Conservation (phyloP, 2,797 vertebrate genomes). For the Tadarida brasiliensis region DNA sequence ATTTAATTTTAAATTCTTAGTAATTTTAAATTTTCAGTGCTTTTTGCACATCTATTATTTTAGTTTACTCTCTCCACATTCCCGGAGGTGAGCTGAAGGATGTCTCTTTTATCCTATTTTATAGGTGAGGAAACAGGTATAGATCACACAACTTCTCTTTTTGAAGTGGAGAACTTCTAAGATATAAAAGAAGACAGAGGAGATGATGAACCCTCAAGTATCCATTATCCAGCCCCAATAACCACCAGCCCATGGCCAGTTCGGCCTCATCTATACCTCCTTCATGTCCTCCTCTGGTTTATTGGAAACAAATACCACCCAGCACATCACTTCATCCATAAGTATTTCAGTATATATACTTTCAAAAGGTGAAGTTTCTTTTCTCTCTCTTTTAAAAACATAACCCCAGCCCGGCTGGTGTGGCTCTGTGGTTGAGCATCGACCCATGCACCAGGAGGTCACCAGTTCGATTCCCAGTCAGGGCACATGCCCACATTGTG, state of each 20-base stretch:
- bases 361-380: neutral
- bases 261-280: neutral
- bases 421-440: too few species aligned
- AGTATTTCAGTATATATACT: neutral
- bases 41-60: neutral
- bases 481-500: too few species aligned
- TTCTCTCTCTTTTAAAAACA: neutral
- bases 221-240: neutral
- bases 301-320: neutral
- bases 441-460: too few species aligned
- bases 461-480: too few species aligned
- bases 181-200: neutral
- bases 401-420: neutral
- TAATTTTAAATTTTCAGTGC: neutral
- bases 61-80: neutral
- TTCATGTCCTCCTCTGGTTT: neutral
- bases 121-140: neutral
- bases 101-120: neutral
- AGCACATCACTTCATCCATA: neutral
- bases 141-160: neutral
- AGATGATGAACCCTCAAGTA: neutral
- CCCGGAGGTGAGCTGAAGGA: neutral
- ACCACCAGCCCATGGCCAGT: neutral
- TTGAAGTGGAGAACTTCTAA: neutral
- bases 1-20: constrained; percentile 34